Evolutionary conservation across 2,888 invertebrate species (phyloP), one percentile per base, ranked within the genome.

Genomic region (Sialis lutaria): DNA sequence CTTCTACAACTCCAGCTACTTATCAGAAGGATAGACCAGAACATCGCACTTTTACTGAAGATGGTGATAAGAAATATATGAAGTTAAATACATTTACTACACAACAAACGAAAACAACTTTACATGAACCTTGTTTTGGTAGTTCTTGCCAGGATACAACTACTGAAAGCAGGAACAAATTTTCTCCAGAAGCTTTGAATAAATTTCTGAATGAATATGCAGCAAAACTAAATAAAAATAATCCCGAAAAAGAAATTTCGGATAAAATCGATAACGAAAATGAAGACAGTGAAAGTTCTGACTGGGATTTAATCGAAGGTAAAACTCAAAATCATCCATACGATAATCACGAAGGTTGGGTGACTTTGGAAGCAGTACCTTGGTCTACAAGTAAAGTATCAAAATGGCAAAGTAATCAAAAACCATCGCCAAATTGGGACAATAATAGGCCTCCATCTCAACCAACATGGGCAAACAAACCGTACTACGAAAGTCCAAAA

Each of bases 331-430:
- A 74, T 50, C 73, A 74, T 56, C 75, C 78, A 1, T 75, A 70
- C 51, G 79, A 82, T 48, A 79, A 83, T 52, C 75, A 77, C 55
- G 78, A 78, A 48, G 83, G 82, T 1, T 85, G 85, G 85, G 82
- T 85, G 0, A 77, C 80, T 1, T 61, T 85, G 47, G 84, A 85
- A 53, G 82, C 78, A 5, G 74, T 85, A 5, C 83, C 84, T 0
- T 85, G 84, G 84, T 82, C 83, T 0, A 74, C 80, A 8, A 82
- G 83, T 54, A 83, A 84, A 64, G 79, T 84, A 51, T 81, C 83
- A 2, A 84, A 83, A 61, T 85, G 84, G 85, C 79, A 82, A 57
- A 66, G 71, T 6, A 72, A 71, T 51, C 67, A 70, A 49, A 71
- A 73, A 57, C 69, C 71, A 13, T 80, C 83, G 2, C 84, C 83